A percentile compares a stretch with the other conserved stretches of the same genome.
These are phyloP conservation scores for Oophaga sylvatica DNA, from an alignment of 2,797 vertebrate species.

Conservation along the genomic window DNA sequence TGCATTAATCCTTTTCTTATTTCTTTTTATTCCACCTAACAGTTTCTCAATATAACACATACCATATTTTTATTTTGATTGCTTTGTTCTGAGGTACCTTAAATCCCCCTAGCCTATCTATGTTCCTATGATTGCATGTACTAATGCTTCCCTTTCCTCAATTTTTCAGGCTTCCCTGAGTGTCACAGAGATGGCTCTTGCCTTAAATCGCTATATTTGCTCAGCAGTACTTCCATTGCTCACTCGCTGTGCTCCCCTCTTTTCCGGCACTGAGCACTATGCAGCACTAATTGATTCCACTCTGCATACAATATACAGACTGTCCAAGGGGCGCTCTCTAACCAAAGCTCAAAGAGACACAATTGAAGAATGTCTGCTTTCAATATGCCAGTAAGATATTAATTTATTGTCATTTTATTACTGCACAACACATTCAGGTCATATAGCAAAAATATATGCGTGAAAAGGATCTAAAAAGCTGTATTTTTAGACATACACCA, in stretches of 20 bases:
- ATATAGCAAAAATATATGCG: background rate
- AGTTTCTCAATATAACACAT: background rate
- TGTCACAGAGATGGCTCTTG: constrained; percentile 92
- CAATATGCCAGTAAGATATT: constrained; percentile 89
- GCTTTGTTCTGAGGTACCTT: background rate
- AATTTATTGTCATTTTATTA: constrained; percentile 22
- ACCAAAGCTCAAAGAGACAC: constrained; percentile 97
- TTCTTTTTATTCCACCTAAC: background rate
- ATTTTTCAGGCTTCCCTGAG: constrained; percentile 86
- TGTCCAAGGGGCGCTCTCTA: constrained; percentile 95
- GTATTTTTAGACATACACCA: background rate
- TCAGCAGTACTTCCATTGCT: constrained; percentile 93
- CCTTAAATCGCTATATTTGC: constrained; percentile 94
- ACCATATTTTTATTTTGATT: background rate
- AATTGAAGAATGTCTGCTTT: constrained; percentile 94
- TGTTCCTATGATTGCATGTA: background rate
- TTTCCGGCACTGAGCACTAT: constrained; percentile 91
- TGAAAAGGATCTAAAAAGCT: background rate
- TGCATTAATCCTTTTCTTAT: background rate
- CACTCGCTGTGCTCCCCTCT: constrained; percentile 92
- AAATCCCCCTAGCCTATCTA: background rate
- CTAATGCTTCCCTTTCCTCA: constrained; percentile 14
- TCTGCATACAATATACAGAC: constrained; percentile 93
- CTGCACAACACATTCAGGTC: background rate
- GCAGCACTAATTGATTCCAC: constrained; percentile 90